These are phyloP conservation scores for Sturmia bella DNA, from an alignment of 2,888 invertebrate species.

Conservation along the genomic window DNA sequence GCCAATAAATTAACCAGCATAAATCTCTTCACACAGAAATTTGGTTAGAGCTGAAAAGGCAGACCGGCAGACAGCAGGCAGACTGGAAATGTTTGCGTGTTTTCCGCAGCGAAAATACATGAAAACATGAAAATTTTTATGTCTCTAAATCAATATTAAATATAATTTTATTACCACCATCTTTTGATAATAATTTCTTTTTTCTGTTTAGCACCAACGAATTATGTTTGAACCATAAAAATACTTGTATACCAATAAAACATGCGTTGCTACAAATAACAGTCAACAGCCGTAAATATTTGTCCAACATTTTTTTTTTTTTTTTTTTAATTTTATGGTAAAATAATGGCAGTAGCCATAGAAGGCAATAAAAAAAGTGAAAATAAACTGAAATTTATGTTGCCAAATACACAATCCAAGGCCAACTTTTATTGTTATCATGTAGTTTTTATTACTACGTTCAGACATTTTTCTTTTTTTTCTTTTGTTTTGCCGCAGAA, in stretches of 20 bases:
- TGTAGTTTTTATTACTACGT: no score
- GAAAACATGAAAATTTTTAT: not conserved
- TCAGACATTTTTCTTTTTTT: not conserved
- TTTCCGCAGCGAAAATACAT: no score
- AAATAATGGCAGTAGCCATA: slow-evolving; percentile 22
- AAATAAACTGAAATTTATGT: not conserved
- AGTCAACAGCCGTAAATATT: slow-evolving; percentile 26
- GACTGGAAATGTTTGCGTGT: no score
- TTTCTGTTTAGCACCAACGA: slow-evolving; percentile 43
- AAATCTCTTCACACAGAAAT: no score
- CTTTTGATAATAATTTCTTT: slow-evolving; percentile 9
- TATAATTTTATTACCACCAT: not conserved
- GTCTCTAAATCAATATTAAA: no score
- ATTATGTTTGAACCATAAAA: slow-evolving; percentile 37
- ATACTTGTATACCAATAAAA: no score
- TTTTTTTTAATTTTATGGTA: slow-evolving; percentile 4
- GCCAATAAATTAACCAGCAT: no score
- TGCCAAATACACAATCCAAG: slow-evolving; percentile 13
- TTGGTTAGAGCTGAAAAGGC: no score
- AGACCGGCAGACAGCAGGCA: no score
- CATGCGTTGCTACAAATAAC: slow-evolving; percentile 23
- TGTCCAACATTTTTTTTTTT: not conserved
- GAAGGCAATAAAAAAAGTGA: not conserved
- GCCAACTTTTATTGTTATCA: not conserved
- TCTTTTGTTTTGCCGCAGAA: no score